Percentiles rank a stretch among this genome's conserved stretches.
Evolutionary conservation across 2,888 invertebrate genomes (phyloP).

Genomic region (Crossocerus cetratus): DNA sequence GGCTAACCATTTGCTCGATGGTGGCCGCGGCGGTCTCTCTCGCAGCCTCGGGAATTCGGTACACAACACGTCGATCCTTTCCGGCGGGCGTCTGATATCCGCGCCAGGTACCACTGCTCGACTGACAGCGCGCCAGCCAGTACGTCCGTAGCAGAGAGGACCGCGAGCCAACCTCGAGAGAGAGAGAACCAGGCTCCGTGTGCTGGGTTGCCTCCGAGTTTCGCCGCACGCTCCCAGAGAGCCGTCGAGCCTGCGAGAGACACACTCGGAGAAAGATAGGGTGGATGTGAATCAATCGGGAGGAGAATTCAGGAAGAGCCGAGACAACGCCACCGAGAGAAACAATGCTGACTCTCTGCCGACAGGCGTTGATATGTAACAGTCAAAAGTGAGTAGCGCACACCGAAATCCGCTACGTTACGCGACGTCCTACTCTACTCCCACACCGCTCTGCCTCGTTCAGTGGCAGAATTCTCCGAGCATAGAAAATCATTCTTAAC

Average conservation of each 20-base stretch:
- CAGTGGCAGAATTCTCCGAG: no score
- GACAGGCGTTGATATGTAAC: constrained; percentile 69
- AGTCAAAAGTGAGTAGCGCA: constrained; percentile 72
- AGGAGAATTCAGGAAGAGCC: background rate
- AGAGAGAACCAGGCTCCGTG: no score
- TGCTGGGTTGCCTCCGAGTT: no score
- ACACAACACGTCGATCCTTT: constrained; percentile 15
- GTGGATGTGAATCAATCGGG: constrained; percentile 8
- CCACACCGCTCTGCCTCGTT: no score
- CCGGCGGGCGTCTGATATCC: constrained; percentile 14
- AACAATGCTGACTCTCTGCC: constrained; percentile 71
- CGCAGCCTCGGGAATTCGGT: constrained; percentile 48
- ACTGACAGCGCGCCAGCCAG: no score
- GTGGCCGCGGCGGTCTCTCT: constrained; percentile 51
- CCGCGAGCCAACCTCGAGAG: background rate
- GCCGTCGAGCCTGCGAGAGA: no score
- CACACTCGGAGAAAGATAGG: constrained; percentile 10
- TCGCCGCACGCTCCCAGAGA: no score
- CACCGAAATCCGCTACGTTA: constrained; percentile 1
- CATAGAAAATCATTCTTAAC: background rate
- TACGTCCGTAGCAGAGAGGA: background rate
- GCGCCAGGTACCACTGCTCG: background rate
- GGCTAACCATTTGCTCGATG: constrained; percentile 62
- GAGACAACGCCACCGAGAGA: constrained; percentile 4
- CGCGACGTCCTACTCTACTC: background rate